phyloP scores from a whole-genome alignment of 2,888 invertebrate species.

The Diogma glabrata region DNA sequence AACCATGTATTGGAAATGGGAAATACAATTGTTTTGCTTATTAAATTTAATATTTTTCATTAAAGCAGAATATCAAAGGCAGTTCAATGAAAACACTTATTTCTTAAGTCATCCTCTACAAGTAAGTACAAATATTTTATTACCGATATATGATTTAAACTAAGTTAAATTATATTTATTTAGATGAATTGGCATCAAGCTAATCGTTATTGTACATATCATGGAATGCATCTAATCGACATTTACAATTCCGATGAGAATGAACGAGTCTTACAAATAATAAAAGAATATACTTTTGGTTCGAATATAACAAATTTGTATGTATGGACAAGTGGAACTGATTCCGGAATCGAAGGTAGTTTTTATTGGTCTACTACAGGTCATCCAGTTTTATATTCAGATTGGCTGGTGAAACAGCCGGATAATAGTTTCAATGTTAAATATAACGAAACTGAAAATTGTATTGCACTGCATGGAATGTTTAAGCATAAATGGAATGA shows the following conservation, averaged over 20 bases:
- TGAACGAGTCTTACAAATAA: too few relatives aligned
- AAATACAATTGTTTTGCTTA: too few relatives aligned
- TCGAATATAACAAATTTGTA: not conserved
- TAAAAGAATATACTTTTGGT: too few relatives aligned
- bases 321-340: not conserved
- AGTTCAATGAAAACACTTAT: too few relatives aligned
- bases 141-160: too few relatives aligned
- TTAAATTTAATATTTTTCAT: too few relatives aligned
- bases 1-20: too few relatives aligned
- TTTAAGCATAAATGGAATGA: conserved; percentile 1
- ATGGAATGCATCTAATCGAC: not conserved
- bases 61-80: too few relatives aligned
- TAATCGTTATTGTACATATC: not conserved
- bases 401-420: not conserved
- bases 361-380: not conserved
- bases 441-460: not conserved
- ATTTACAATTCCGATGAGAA: not conserved
- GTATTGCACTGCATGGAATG: not conserved
- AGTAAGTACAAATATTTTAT: too few relatives aligned
- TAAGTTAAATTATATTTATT: too few relatives aligned
- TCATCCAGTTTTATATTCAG: not conserved
- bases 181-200: conserved; percentile 2
- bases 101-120: too few relatives aligned
- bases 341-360: not conserved
- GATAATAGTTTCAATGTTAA: too few relatives aligned